phyloP scores from a whole-genome alignment of 1,140 invertebrate species.

The Drosophila prosaltans region DNA sequence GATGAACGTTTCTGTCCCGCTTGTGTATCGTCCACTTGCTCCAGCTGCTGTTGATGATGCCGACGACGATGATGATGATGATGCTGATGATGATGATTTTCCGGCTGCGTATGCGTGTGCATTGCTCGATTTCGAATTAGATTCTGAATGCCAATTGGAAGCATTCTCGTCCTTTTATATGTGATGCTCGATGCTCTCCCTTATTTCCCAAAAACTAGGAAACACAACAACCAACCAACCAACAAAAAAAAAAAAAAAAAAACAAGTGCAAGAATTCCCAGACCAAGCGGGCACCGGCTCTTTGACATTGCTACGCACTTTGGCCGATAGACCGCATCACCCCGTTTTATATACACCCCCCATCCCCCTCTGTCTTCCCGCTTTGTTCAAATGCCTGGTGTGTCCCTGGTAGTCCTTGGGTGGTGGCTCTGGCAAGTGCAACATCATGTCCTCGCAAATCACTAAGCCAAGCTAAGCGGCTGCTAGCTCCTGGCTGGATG shows the following conservation, averaged over 20 bases:
- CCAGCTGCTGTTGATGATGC: neutral
- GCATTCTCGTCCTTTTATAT: constrained; percentile 67
- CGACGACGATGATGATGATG: neutral
- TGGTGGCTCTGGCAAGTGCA: constrained; percentile 78
- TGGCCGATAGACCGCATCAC: constrained; percentile 41
- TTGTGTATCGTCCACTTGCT: constrained; percentile 16
- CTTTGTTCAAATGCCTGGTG: constrained; percentile 54
- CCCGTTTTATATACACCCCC: constrained; percentile 11
- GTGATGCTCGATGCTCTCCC: constrained; percentile 47
- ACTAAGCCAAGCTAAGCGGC: constrained; percentile 76
- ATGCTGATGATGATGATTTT: constrained; percentile 43
- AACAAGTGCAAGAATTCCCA: constrained; percentile 83
- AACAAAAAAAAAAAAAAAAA: constrained; percentile 29
- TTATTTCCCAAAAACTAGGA: constrained; percentile 36
- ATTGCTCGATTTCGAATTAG: constrained; percentile 67
- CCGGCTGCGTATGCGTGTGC: constrained; percentile 68
- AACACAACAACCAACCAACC: neutral
- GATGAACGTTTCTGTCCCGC: constrained; percentile 57
- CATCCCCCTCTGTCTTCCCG: constrained; percentile 1
- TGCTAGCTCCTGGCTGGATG: neutral
- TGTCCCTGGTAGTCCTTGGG: constrained; percentile 54
- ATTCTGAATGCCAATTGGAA: constrained; percentile 81
- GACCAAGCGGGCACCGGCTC: constrained; percentile 46
- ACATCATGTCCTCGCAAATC: constrained; percentile 75
- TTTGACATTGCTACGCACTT: constrained; percentile 78